These are phyloP conservation scores for Pelmatolapia mariae DNA, from an alignment of 2,113 vertebrate genomes.

Conservation along the genomic window DNA sequence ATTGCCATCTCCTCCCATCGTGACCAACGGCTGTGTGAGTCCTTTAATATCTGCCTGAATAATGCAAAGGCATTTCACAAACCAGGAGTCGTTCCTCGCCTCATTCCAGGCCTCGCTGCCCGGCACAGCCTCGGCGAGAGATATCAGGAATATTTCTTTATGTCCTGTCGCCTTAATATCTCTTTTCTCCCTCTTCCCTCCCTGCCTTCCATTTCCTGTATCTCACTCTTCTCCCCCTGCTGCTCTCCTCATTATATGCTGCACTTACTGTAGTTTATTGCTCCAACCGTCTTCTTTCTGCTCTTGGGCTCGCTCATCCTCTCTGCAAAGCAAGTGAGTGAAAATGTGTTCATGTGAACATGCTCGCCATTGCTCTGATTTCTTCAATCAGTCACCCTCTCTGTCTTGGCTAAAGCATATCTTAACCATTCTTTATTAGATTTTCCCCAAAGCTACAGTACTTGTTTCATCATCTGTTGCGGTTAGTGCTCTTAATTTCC, in stretches of 20 bases:
- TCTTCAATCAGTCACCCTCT: neutral
- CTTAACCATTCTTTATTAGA: neutral
- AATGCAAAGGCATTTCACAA: slow-evolving; percentile 15
- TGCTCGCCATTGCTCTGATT: neutral
- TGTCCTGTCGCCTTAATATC: neutral
- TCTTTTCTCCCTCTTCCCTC: neutral
- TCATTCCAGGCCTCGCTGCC: neutral
- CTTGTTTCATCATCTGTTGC: neutral
- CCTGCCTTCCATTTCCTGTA: neutral
- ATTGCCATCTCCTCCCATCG: neutral
- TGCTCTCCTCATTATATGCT: slow-evolving; percentile 6
- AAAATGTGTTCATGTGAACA: neutral
- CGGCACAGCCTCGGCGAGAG: neutral
- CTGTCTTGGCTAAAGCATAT: neutral
- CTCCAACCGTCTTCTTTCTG: neutral
- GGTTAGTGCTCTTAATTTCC: neutral
- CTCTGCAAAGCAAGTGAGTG: neutral
- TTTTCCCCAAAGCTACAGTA: neutral
- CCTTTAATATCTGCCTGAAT: slow-evolving; percentile 47
- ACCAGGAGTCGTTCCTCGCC: neutral
- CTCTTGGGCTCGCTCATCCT: neutral
- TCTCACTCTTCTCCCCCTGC: neutral
- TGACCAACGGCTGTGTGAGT: neutral
- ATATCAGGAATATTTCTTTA: slow-evolving; percentile 15
- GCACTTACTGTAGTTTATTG: slow-evolving; percentile 23